Evolutionary conservation across 2,888 invertebrate species (phyloP).

Genomic region (Synergus japonicus): DNA sequence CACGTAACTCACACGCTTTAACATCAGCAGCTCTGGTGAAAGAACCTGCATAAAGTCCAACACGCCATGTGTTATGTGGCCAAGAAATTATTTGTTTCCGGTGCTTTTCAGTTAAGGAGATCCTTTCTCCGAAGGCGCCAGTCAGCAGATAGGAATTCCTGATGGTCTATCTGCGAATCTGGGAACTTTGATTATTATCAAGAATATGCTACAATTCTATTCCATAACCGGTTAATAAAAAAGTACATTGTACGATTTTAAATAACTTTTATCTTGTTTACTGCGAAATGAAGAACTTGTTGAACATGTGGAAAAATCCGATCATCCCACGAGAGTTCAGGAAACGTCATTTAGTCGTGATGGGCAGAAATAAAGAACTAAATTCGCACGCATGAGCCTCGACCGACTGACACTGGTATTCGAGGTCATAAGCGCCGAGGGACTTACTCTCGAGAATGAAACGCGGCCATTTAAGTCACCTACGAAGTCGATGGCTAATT

Average conservation of each 20-base stretch:
- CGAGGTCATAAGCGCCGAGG: conserved; percentile 17
- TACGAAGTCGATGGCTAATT: conserved; percentile 59
- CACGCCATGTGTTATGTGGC: conserved; percentile 24
- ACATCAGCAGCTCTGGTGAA: conserved; percentile 53
- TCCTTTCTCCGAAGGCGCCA: conserved; percentile 32
- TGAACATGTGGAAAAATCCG: background rate
- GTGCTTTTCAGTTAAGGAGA: conserved; percentile 25
- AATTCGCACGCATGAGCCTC: background rate
- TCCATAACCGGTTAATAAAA: background rate
- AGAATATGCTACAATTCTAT: background rate
- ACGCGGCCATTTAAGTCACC: conserved; percentile 56
- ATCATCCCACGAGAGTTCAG: conserved; percentile 1
- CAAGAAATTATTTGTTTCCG: conserved; percentile 39
- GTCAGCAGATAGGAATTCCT: conserved; percentile 5
- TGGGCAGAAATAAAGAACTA: conserved; percentile 8
- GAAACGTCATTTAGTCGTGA: conserved; percentile 17
- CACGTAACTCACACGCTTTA: conserved; percentile 60
- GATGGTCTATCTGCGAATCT: background rate
- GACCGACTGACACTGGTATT: conserved; percentile 28
- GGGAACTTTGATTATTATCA: background rate
- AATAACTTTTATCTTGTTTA: background rate
- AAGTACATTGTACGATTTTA: no score
- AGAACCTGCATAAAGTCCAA: conserved; percentile 53
- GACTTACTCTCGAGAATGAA: conserved; percentile 32
- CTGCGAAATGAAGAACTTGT: background rate